A percentile compares a stretch with the other conserved stretches of the same genome.
Conservation (phyloP, 2,797 vertebrate species). For the Enteromius unitaeniatus region DNA sequence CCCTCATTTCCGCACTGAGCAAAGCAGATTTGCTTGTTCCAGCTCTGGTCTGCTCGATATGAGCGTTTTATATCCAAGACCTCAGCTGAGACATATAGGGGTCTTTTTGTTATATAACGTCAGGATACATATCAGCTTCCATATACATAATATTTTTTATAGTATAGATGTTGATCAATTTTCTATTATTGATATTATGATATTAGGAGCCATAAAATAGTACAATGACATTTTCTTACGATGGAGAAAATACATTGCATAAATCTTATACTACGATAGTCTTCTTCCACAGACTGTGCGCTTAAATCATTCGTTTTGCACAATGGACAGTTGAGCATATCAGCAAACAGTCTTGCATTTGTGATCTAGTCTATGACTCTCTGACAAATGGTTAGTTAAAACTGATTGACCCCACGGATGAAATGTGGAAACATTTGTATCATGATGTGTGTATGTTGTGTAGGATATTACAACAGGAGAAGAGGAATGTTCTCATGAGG, state of each 20-base stretch:
- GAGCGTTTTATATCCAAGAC: background rate
- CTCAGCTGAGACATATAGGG: constrained; percentile 3
- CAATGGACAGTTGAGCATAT: background rate
- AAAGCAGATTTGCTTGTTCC: constrained; percentile 15
- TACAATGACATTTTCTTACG: background rate
- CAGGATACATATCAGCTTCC: constrained; percentile 5
- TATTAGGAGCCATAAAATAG: constrained; percentile 2
- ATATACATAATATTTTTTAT: background rate
- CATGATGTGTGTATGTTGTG: constrained; percentile 18
- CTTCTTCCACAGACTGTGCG: background rate
- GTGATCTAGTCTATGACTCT: background rate
- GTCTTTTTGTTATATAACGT: background rate
- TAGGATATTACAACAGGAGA: constrained; percentile 87
- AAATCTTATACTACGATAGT: background rate
- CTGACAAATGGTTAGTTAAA: background rate
- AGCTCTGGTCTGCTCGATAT: constrained; percentile 22
- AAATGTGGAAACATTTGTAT: background rate
- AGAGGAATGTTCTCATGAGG: constrained; percentile 90
- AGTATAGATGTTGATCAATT: background rate
- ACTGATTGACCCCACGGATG: background rate
- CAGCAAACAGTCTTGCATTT: background rate
- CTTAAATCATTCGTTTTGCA: background rate
- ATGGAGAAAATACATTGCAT: background rate
- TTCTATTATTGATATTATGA: no score
- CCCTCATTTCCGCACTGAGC: constrained; percentile 41